Conservation (phyloP, 2,797 vertebrate species). For the Trematocara caparti region DNA sequence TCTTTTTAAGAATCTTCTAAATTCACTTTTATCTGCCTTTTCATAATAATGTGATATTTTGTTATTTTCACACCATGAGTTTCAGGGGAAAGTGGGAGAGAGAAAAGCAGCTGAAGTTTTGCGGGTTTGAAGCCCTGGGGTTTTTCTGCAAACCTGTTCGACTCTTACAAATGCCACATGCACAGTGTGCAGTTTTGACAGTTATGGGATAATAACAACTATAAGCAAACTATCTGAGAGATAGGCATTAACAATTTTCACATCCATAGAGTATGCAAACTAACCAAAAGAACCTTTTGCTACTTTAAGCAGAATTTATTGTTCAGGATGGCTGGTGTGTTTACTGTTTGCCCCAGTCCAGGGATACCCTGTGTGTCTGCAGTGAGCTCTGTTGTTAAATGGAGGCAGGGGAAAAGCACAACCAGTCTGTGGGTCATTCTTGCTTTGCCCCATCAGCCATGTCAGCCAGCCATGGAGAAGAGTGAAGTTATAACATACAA, state of each 20-base stretch:
- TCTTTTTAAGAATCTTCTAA: not conserved
- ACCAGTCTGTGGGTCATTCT: not conserved
- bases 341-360: not conserved
- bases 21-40: not conserved
- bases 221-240: not conserved
- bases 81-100: conserved; percentile 30
- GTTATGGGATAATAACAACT: not conserved
- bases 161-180: not conserved
- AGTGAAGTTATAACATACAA: not conserved
- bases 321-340: not conserved
- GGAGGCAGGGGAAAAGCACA: not conserved
- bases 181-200: not conserved
- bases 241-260: not conserved
- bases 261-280: not conserved
- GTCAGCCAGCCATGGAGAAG: not conserved
- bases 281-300: not conserved
- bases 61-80: not conserved
- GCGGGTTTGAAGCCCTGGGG: not conserved
- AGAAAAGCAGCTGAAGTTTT: conserved; percentile 9
- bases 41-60: not conserved
- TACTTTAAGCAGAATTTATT: not conserved
- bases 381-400: rapidly evolving
- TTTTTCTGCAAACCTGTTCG: not conserved
- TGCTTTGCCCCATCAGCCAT: not conserved
- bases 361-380: not conserved